Conservation (phyloP, 2,888 invertebrate species). For the Spicauda simplicius region DNA sequence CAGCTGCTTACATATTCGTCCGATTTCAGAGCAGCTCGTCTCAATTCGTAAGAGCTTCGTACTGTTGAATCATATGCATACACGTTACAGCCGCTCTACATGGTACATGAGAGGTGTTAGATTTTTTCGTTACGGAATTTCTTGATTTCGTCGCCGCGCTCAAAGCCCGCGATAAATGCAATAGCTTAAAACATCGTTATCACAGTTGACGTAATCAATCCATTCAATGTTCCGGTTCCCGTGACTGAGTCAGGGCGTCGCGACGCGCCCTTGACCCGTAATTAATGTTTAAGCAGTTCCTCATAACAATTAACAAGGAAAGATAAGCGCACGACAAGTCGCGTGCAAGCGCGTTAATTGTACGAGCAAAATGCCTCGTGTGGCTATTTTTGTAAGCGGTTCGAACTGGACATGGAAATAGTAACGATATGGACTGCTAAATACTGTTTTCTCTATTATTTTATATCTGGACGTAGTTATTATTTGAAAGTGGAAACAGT, state of each 20-base stretch:
- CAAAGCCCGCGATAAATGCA: no score
- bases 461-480: no score
- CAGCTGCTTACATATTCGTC: no score
- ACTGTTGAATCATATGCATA: no score
- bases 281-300: conserved; percentile 1
- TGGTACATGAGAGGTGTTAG: no score
- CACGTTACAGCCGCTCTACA: no score
- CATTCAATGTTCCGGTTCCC: background rate
- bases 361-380: background rate
- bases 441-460: no score
- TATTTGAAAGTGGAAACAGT: background rate
- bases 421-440: background rate
- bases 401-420: background rate
- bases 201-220: background rate
- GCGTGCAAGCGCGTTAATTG: background rate
- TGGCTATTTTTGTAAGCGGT: background rate
- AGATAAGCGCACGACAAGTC: background rate
- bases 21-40: no score
- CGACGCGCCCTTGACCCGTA: background rate
- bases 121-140: no score
- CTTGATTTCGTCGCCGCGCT: no score
- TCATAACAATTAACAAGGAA: background rate
- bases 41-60: no score
- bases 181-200: background rate
- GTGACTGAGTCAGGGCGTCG: background rate